phyloP scores from a whole-genome alignment of 2,888 invertebrate species.

The Melipona beecheii region DNA sequence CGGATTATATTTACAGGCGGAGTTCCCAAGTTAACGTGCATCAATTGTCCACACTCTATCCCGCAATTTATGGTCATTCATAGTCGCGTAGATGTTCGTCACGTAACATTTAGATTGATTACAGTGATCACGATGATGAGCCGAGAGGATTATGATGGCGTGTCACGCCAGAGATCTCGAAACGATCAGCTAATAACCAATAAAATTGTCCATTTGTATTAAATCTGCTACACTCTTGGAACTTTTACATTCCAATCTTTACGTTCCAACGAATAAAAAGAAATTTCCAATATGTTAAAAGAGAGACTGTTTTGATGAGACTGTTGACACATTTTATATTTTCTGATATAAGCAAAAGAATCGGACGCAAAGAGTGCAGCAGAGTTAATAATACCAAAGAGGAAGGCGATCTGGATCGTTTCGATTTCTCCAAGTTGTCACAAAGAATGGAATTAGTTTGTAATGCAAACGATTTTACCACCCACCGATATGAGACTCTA shows the following conservation, averaged over 20 bases:
- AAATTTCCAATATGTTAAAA: neutral
- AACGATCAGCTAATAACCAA: neutral
- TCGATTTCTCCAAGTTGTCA: constrained; percentile 30
- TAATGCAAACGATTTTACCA: constrained; percentile 38
- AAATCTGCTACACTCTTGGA: neutral
- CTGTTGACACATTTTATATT: no score
- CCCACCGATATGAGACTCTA: constrained; percentile 52
- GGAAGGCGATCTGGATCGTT: constrained; percentile 9
- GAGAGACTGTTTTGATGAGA: neutral
- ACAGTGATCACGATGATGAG: constrained; percentile 20
- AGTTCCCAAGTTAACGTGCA: neutral
- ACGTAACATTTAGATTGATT: constrained; percentile 28
- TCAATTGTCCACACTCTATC: constrained; percentile 10
- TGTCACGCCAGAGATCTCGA: constrained; percentile 34
- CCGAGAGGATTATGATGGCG: constrained; percentile 18
- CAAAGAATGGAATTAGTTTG: neutral
- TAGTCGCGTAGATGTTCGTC: constrained; percentile 37
- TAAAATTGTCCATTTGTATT: neutral
- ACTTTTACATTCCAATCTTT: neutral
- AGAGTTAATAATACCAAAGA: neutral
- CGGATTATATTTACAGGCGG: constrained; percentile 34
- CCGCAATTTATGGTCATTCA: constrained; percentile 10
- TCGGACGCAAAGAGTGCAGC: neutral
- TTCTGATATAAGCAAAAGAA: no score
- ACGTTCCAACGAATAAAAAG: neutral